Base-by-base conservation (phyloP, 2,888 invertebrate genomes). In the Drosophila formosana region DNA sequence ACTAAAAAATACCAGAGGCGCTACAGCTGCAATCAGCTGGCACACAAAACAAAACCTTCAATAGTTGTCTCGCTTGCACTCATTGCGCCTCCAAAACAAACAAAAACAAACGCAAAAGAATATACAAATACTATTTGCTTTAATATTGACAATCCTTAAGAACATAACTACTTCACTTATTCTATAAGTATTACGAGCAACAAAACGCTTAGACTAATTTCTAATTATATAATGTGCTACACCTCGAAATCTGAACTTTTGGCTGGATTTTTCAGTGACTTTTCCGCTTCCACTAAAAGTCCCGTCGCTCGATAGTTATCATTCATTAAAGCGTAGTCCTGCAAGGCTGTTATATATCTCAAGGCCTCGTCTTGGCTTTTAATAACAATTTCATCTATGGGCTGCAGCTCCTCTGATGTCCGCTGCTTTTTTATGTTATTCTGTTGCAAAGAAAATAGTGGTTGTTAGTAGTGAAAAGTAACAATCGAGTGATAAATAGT, bases 231-330 rank as follows among this genome's bases (percentile, higher is more conserved):
- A 30, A 9, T 25, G 26, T 26, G 9, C 5, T 84, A 61, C 4
- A 65, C 18, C 23, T 81, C 76, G 8, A 81, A 81, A 9, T 81
- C 80, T 0, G 30, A 28, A 4, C 18, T 50, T 0, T 50, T 43
- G 3, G 80, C 46, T 1, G 89, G 86, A 67, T 83, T 82, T 46
- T 72, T 69, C 1, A 91, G 84, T 34, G 84, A 77, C 9, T 89
- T 75, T 52, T 92, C 91, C 50, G 90, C 63, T 34, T 92, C 88
- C 26, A 80, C 81, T 13, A 91, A 77, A 46, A 92, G 77, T 4
- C 91, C 91, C 28, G 91, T 91, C 0, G 91, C 92, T 5, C 92
- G 76, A 45, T 79, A 91, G 47, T 91, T 91, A 11, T 91, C 89
- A 55, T 81, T 78, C 8, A 91, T 13, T 85, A 91, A 80, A 6